phyloP scores from a whole-genome alignment of 2,113 vertebrate species.

The Poeciliopsis occidentalis region DNA sequence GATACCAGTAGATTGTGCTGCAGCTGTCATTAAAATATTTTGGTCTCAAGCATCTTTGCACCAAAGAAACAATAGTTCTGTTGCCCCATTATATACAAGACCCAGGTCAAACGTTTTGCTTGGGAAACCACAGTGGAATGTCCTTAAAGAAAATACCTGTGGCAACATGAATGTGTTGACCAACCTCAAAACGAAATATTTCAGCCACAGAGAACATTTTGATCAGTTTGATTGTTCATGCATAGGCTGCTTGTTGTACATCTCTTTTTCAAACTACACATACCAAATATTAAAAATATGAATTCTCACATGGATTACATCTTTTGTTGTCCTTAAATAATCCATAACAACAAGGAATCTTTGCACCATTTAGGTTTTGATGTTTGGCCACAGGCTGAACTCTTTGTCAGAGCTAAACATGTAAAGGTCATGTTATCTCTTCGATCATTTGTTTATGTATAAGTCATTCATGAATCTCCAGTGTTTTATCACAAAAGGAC shows the following conservation, averaged over 20 bases:
- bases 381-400: neutral
- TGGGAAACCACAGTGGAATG: conserved; percentile 6
- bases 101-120: conserved; percentile 26
- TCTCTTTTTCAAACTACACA: neutral
- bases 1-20: conserved; percentile 1
- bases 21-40: conserved; percentile 16
- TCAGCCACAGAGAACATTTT: neutral
- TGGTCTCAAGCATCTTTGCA: neutral
- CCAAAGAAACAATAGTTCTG: neutral
- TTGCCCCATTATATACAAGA: conserved; percentile 10
- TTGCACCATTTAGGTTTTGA: conserved; percentile 5
- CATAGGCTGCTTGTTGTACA: neutral
- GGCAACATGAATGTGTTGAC: neutral
- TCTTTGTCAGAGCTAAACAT: conserved; percentile 8
- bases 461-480: neutral
- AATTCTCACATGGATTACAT: neutral
- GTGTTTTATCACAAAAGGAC: neutral
- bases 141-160: conserved; percentile 3
- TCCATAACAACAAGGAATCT: neutral
- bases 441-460: neutral
- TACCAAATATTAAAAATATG: neutral
- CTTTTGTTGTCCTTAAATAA: neutral
- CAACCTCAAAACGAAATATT: neutral
- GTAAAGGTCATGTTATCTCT: conserved; percentile 2
- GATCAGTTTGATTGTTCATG: too few species aligned